phyloP scores from a whole-genome alignment of 1,140 invertebrate species.

The Lepeophtheirus salmonis region DNA sequence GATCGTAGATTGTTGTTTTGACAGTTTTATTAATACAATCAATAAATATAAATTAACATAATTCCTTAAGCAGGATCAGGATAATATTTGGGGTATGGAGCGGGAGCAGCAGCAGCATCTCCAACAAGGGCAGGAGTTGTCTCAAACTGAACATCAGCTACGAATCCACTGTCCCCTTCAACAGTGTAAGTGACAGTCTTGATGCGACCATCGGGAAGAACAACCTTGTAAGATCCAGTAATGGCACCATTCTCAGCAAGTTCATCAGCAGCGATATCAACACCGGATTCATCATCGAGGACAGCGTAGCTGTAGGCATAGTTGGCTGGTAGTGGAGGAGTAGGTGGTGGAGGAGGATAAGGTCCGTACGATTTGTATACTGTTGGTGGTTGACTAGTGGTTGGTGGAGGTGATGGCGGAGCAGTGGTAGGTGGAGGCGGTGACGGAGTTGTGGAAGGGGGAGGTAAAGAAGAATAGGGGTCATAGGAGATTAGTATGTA shows the following conservation, averaged over 20 bases:
- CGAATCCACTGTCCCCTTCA: background rate
- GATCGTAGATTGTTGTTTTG: no score
- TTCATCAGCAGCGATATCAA: background rate
- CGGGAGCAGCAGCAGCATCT: no score
- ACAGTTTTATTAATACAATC: no score
- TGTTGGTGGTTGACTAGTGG: background rate
- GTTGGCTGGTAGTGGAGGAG: no score
- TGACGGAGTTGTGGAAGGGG: background rate
- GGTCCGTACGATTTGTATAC: background rate
- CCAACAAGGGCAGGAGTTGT: background rate
- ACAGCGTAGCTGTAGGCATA: no score
- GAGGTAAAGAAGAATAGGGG: background rate
- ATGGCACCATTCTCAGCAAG: background rate
- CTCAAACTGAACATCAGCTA: slow-evolving; percentile 1
- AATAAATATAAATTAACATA: no score
- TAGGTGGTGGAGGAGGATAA: background rate
- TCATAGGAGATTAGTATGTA: background rate
- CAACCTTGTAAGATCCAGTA: background rate
- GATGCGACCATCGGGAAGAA: background rate
- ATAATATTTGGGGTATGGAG: background rate
- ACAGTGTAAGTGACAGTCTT: slow-evolving; percentile 9
- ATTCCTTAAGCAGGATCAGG: background rate
- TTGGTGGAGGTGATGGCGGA: background rate
- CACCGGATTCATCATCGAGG: background rate
- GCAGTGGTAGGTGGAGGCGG: background rate